A percentile compares a stretch with the other conserved stretches of the same genome.
These are phyloP conservation scores for Notolepis coatsorum DNA, from an alignment of 2,797 vertebrate species.

Conservation along the genomic window DNA sequence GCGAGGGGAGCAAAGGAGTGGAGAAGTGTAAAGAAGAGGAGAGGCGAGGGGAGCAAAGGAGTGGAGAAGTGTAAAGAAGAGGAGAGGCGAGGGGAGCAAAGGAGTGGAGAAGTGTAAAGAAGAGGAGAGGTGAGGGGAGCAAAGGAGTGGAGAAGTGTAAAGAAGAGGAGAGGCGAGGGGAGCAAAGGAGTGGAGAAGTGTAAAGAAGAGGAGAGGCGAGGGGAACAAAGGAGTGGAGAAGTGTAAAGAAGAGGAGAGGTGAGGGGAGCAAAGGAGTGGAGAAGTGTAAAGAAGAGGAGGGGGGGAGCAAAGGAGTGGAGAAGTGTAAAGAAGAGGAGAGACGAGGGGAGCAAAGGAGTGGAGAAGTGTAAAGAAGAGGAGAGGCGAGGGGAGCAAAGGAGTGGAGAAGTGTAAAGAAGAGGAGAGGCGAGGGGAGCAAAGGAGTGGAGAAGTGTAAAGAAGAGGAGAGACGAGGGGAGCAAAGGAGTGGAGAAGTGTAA, in stretches of 20 bases:
- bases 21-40: too few species aligned
- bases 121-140: conserved; percentile 22
- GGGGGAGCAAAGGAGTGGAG: conserved; percentile 55
- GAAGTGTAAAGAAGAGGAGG: not conserved
- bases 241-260: not conserved
- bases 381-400: conserved; percentile 46
- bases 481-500: too few species aligned
- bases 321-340: conserved; percentile 13
- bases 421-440: conserved; percentile 19
- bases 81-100: conserved; percentile 25
- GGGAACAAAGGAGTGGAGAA: conserved; percentile 1
- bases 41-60: not conserved
- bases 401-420: not conserved
- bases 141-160: not conserved
- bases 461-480: too few species aligned
- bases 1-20: not conserved
- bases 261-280: conserved; percentile 12
- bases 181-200: not conserved
- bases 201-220: conserved; percentile 1
- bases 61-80: not conserved
- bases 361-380: conserved; percentile 15
- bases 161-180: conserved; percentile 16
- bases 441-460: conserved; percentile 58
- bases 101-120: too few species aligned
- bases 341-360: not conserved